phyloP scores from a whole-genome alignment of 2,888 invertebrate species.

The Synanthedon vespiformis region DNA sequence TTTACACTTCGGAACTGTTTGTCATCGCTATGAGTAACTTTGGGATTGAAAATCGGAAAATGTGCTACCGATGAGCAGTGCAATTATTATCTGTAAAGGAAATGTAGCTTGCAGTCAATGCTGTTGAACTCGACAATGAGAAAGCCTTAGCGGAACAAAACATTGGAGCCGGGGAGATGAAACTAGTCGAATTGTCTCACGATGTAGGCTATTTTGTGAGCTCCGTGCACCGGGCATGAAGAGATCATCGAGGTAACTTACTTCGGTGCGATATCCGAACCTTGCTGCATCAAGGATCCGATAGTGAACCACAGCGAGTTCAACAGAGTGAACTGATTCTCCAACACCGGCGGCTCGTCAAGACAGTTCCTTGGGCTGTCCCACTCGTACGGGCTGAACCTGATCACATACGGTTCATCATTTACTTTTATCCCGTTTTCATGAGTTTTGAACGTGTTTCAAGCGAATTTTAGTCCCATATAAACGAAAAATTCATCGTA shows the following conservation, averaged over 20 bases:
- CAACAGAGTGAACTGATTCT: slow-evolving; percentile 91
- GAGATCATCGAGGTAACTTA: slow-evolving; percentile 64
- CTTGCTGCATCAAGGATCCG: slow-evolving; percentile 92
- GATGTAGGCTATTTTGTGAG: not conserved
- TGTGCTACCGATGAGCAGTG: too few relatives aligned
- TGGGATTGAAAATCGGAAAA: too few relatives aligned
- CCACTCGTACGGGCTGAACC: slow-evolving; percentile 95
- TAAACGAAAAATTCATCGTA: not conserved
- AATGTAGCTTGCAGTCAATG: not conserved
- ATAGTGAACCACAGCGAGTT: slow-evolving; percentile 97
- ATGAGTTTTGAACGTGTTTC: not conserved
- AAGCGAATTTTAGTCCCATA: not conserved
- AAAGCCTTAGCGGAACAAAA: not conserved
- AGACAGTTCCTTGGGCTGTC: slow-evolving; percentile 89
- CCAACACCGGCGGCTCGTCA: slow-evolving; percentile 85
- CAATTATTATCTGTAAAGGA: not conserved
- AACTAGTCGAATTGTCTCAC: not conserved
- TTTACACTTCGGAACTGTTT: not conserved
- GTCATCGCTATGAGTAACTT: not conserved
- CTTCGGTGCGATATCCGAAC: slow-evolving; percentile 92
- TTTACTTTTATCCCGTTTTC: slow-evolving; percentile 11
- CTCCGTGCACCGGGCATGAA: not conserved
- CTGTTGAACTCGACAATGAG: not conserved
- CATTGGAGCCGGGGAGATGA: not conserved
- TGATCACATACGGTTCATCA: slow-evolving; percentile 65